Evolutionary conservation across 1,140 invertebrate species (phyloP).

Genomic region (Nebria ingens): DNA sequence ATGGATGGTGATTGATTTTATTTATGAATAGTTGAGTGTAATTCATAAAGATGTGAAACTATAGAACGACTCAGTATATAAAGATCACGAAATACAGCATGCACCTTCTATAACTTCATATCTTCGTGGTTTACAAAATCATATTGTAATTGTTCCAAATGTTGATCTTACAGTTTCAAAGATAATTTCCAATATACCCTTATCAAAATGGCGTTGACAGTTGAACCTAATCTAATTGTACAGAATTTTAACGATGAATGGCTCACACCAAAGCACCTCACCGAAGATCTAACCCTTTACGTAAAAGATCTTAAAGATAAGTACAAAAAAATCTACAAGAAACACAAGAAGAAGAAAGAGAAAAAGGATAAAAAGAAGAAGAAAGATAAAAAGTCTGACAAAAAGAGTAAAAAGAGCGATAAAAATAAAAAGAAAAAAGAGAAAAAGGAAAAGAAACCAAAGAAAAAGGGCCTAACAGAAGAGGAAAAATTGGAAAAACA

Average conservation of each 20-base stretch:
- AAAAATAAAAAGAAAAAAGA: not conserved
- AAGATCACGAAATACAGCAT: too few species aligned
- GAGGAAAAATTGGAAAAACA: conserved; percentile 6
- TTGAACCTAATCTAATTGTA: not conserved
- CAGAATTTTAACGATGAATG: conserved; percentile 10
- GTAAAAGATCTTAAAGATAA: conserved; percentile 12
- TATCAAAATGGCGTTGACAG: not conserved
- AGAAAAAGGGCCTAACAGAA: conserved; percentile 15
- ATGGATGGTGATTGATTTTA: not conserved
- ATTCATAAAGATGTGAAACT: too few species aligned
- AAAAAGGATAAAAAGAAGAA: conserved; percentile 8
- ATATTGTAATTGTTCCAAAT: too few species aligned
- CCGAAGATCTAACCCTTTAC: not conserved
- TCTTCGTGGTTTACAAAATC: too few species aligned
- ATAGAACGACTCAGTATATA: too few species aligned
- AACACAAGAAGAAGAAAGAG: conserved; percentile 7
- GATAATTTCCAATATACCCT: conserved; percentile 12
- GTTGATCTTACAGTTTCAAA: conserved; percentile 12
- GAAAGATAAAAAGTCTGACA: conserved; percentile 12
- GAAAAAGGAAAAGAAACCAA: conserved; percentile 12
- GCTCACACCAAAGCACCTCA: conserved; percentile 5
- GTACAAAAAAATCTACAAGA: conserved; percentile 7
- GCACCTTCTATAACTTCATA: too few species aligned
- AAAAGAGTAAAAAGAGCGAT: not conserved
- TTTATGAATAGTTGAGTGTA: not conserved